Evolutionary conservation across 2,113 vertebrate genomes (phyloP).

Genomic region (Cebidichthys violaceus): DNA sequence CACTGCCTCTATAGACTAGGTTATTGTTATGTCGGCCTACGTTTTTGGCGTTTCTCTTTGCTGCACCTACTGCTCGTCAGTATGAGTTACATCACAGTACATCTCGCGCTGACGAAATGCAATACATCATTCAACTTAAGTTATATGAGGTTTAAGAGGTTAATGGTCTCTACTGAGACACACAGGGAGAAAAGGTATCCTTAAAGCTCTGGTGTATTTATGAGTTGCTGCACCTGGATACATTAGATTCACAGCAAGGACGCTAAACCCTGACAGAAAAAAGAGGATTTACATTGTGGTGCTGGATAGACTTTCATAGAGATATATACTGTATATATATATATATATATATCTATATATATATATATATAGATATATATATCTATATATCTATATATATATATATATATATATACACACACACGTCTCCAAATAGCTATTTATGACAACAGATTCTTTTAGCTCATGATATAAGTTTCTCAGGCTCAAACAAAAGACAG

Average conservation of each 20-base stretch:
- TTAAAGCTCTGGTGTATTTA: constrained; percentile 48
- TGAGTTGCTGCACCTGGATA: constrained; percentile 44
- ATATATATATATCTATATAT: no score
- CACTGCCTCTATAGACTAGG: not conserved
- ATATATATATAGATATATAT: no score
- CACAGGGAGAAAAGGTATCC: constrained; percentile 37
- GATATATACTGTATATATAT: no score
- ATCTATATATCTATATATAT: no score
- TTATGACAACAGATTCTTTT: constrained; percentile 16
- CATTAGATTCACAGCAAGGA: constrained; percentile 49
- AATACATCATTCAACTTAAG: not conserved
- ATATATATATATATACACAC: no score
- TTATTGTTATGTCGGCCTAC: not conserved
- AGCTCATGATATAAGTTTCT: not conserved
- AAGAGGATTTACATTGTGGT: constrained; percentile 26
- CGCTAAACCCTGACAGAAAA: constrained; percentile 1
- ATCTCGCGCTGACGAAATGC: not conserved
- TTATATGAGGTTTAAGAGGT: constrained; percentile 17
- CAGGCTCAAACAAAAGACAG: not conserved
- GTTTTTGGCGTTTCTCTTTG: not conserved
- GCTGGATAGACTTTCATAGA: not conserved
- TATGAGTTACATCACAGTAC: not conserved
- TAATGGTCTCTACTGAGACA: constrained; percentile 38
- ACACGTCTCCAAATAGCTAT: not conserved
- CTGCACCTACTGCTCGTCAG: not conserved